A percentile compares a stretch with the other conserved stretches of the same genome.
These are phyloP conservation scores for Parelbella ahira DNA, from an alignment of 2,888 invertebrate species.

Conservation along the genomic window DNA sequence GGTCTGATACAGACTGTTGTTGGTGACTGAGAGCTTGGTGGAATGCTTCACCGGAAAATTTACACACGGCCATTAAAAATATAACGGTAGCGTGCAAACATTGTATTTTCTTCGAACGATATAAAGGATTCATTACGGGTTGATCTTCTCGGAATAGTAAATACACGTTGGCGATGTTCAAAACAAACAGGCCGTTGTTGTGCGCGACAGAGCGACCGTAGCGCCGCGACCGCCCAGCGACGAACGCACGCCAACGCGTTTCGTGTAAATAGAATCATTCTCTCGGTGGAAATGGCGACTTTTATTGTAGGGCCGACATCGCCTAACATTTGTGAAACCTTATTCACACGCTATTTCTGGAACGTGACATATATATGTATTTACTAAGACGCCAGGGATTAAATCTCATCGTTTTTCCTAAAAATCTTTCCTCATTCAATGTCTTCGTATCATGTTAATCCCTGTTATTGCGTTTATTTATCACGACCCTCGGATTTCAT, in stretches of 20 bases:
- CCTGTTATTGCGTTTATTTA: no score
- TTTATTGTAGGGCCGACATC: slow-evolving; percentile 54
- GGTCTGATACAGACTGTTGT: no score
- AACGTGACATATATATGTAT: slow-evolving; percentile 32
- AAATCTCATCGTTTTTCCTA: no score
- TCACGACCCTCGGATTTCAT: no score
- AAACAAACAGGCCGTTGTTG: slow-evolving; percentile 69
- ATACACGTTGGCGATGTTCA: slow-evolving; percentile 69
- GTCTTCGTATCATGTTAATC: no score
- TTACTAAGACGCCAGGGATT: no score
- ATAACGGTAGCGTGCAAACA: no score
- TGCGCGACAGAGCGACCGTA: slow-evolving; percentile 61
- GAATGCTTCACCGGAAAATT: no score
- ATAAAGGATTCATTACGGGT: slow-evolving; percentile 38
- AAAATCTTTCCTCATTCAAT: no score
- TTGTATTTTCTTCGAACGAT: slow-evolving; percentile 7
- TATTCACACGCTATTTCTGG: slow-evolving; percentile 52
- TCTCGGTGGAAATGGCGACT: slow-evolving; percentile 66
- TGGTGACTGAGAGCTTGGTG: no score
- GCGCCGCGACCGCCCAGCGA: slow-evolving; percentile 32
- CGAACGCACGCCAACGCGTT: slow-evolving; percentile 55
- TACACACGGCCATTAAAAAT: no score
- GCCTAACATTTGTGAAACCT: slow-evolving; percentile 38
- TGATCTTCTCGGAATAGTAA: slow-evolving; percentile 62
- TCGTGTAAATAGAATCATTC: slow-evolving; percentile 69